These are phyloP conservation scores for Pelusios castaneus DNA, from an alignment of 2,113 vertebrate species.

Conservation along the genomic window DNA sequence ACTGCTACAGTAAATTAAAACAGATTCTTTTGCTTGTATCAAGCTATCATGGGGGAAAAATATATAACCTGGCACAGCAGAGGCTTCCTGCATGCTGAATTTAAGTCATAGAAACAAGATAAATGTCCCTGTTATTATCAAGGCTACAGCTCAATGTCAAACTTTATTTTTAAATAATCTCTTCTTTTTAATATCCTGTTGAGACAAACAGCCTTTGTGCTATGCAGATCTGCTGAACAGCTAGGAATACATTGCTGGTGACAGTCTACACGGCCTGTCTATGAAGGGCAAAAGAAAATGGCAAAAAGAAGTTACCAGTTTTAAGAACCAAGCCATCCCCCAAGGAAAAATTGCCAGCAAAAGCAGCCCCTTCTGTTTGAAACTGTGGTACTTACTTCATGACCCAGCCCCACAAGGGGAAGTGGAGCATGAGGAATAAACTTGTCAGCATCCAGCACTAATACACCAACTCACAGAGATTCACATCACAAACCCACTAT, in stretches of 20 bases:
- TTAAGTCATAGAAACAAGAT: conserved; percentile 1
- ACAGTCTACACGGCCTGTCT: background rate
- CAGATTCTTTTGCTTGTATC: background rate
- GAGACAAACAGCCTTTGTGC: conserved; percentile 26
- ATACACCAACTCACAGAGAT: background rate
- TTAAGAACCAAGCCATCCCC: background rate
- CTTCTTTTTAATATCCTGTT: conserved; percentile 70
- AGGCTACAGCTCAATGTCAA: background rate
- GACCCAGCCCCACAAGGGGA: background rate
- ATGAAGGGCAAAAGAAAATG: background rate
- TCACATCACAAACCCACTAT: background rate
- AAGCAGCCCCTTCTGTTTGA: no score
- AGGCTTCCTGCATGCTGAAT: background rate
- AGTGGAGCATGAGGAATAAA: background rate
- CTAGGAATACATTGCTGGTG: fast-evolving
- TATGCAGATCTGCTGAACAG: background rate
- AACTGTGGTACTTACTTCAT: background rate
- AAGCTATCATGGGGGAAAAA: background rate
- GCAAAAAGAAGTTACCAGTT: background rate
- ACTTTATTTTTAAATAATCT: conserved; percentile 18
- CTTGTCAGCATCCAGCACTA: background rate
- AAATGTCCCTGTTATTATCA: background rate
- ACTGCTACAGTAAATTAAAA: background rate
- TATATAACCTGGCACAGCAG: background rate
- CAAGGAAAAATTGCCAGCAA: background rate